phyloP scores from a whole-genome alignment of 2,888 invertebrate genomes.

The Cerceris ruficornis region DNA sequence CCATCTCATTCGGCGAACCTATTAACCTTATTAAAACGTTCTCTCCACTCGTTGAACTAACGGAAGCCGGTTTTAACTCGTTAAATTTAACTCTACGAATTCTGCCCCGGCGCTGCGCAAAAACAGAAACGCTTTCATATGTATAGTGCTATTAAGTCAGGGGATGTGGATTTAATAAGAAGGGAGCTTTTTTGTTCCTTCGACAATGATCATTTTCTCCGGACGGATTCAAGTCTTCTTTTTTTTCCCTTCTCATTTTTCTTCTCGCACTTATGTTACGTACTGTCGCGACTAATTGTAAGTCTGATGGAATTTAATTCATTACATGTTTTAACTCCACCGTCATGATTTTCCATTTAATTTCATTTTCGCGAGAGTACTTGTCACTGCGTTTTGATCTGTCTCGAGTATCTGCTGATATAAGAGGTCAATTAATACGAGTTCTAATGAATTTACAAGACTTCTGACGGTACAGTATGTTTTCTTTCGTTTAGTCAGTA shows the following conservation, averaged over 20 bases:
- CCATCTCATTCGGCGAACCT: conserved; percentile 47
- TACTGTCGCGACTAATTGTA: too few species aligned
- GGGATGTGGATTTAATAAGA: conserved; percentile 5
- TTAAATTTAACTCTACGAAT: conserved; percentile 36
- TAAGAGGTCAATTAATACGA: too few species aligned
- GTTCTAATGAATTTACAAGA: too few species aligned
- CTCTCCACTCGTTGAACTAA: conserved; percentile 9
- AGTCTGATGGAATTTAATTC: too few species aligned
- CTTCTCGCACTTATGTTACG: not conserved
- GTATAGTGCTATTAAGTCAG: not conserved
- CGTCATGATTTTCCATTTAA: too few species aligned
- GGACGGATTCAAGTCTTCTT: not conserved
- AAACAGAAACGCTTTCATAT: not conserved
- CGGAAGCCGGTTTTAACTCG: conserved; percentile 33
- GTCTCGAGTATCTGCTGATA: too few species aligned
- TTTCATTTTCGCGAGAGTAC: too few species aligned
- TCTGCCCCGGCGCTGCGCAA: not conserved
- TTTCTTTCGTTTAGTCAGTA: too few species aligned
- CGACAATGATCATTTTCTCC: conserved; percentile 1
- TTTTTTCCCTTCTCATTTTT: not conserved
- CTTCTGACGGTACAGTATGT: too few species aligned
- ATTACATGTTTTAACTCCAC: too few species aligned
- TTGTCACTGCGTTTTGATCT: too few species aligned
- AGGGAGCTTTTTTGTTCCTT: not conserved
- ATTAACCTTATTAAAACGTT: conserved; percentile 54